Evolutionary conservation across 2,797 vertebrate species (phyloP).

Genomic region (Hypotaenidia philippensis): DNA sequence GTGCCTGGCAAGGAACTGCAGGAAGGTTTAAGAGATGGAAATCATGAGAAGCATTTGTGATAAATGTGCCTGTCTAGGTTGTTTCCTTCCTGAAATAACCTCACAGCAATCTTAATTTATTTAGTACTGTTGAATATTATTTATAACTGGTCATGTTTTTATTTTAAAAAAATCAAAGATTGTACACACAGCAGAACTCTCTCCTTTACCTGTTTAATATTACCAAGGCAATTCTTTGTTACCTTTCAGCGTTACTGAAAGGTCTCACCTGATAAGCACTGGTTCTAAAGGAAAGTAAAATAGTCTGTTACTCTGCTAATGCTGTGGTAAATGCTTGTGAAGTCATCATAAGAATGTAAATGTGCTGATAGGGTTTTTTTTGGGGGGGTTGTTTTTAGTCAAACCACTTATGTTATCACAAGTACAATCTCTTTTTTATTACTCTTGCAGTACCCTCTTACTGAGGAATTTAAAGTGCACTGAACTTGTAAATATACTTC

Average conservation of each 20-base stretch:
- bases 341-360: not conserved
- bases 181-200: not conserved
- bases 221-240: not conserved
- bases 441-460: conserved; percentile 10
- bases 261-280: conserved; percentile 1
- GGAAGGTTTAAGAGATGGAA: not conserved
- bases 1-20: not conserved
- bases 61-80: not conserved
- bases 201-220: not conserved
- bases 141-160: not conserved
- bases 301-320: not conserved
- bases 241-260: not conserved
- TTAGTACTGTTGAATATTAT: not conserved
- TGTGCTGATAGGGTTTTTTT: not conserved
- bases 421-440: conserved; percentile 34
- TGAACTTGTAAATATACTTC: conserved; percentile 61
- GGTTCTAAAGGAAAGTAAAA: not conserved
- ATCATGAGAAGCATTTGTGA: not conserved
- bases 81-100: not conserved
- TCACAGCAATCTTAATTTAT: not conserved
- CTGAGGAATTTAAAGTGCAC: conserved; percentile 68
- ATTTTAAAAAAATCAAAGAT: not conserved
- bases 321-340: conserved; percentile 30
- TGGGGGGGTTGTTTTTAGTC: not conserved
- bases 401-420: conserved; percentile 24